A percentile compares a stretch with the other conserved stretches of the same genome.
Evolutionary conservation across 2,797 vertebrate species (phyloP).

Genomic region (Myotis vivesi): DNA sequence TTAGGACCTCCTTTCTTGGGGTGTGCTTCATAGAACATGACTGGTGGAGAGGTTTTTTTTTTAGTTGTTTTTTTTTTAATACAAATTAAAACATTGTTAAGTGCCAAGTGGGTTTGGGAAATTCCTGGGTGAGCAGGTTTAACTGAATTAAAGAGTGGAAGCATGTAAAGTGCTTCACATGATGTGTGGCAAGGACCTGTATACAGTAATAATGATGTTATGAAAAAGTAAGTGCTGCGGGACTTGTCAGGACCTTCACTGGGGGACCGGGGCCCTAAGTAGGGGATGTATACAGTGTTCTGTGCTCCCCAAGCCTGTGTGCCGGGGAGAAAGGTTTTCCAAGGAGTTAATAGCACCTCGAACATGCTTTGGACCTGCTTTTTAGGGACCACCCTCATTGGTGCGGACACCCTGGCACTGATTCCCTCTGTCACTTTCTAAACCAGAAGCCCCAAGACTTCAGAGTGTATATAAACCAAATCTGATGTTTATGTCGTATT

Average conservation of each 20-base stretch:
- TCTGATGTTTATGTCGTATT: not conserved
- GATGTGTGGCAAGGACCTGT: rapidly evolving
- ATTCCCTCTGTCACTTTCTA: not conserved
- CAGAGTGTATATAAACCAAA: not conserved
- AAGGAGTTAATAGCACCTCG: rapidly evolving
- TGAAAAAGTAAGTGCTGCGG: not conserved
- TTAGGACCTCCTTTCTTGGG: not conserved
- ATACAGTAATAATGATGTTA: too few species aligned
- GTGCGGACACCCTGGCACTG: not conserved
- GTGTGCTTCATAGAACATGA: not conserved
- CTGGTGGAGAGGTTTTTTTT: too few species aligned
- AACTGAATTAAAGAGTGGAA: not conserved
- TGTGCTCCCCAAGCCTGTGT: not conserved
- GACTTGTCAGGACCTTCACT: not conserved
- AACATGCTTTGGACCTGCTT: not conserved
- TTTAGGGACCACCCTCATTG: not conserved
- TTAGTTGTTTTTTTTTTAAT: not conserved
- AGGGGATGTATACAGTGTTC: not conserved
- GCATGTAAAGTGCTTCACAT: rapidly evolving
- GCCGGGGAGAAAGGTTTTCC: not conserved
- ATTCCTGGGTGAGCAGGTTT: not conserved
- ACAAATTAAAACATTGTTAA: not conserved
- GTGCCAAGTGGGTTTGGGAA: not conserved
- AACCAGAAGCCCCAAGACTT: not conserved
- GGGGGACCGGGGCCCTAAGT: rapidly evolving